These are phyloP conservation scores for Caretta caretta DNA, from an alignment of 2,113 vertebrate genomes.

Conservation along the genomic window DNA sequence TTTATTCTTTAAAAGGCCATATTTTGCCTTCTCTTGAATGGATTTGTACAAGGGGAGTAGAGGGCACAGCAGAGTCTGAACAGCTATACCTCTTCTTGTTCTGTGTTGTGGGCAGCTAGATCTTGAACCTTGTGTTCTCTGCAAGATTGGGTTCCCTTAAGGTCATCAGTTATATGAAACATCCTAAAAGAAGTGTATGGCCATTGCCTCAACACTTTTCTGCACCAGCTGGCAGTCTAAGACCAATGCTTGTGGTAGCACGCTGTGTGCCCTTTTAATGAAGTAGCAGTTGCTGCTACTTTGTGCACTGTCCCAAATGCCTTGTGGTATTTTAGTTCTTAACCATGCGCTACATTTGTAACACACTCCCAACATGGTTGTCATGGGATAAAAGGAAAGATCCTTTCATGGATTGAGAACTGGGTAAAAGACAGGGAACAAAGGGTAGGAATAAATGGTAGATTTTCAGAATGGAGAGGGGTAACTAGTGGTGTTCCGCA, in stretches of 20 bases:
- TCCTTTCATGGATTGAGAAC: no score
- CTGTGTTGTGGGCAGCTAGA: not conserved
- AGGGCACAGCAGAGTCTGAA: not conserved
- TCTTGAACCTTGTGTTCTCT: not conserved
- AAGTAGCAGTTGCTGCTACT: not conserved
- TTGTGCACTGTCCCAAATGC: not conserved
- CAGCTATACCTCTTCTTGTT: not conserved
- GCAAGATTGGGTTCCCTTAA: not conserved
- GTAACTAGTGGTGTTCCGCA: no score
- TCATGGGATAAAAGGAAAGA: no score
- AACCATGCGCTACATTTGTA: not conserved
- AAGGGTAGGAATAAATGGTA: no score
- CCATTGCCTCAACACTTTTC: not conserved
- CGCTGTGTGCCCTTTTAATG: not conserved
- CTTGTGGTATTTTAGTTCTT: not conserved
- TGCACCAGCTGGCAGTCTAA: not conserved
- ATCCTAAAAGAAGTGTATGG: not conserved
- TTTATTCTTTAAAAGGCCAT: not conserved
- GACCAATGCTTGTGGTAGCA: not conserved
- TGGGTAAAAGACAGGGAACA: no score
- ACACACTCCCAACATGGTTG: not conserved
- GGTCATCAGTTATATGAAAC: not conserved
- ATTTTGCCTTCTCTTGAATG: not conserved
- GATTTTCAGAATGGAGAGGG: no score
- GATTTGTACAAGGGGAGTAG: not conserved